Conservation (phyloP, 2,113 vertebrate genomes). For the Anolis carolinensis region DNA sequence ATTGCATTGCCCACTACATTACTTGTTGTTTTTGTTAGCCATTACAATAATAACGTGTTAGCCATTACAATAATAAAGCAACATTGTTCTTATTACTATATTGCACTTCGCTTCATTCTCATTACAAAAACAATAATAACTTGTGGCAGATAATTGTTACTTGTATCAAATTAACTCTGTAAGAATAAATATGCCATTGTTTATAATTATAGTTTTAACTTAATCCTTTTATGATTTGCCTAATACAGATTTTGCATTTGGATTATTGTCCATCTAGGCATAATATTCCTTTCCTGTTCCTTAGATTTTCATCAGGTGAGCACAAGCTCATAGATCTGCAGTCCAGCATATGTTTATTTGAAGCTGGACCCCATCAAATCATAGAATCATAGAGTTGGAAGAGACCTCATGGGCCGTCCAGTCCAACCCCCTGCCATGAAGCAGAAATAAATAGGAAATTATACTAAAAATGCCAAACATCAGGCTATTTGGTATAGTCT, state of each 20-base stretch:
- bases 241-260: neutral
- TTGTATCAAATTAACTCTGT: too few species aligned
- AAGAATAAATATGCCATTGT: neutral
- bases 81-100: too few species aligned
- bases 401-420: too few species aligned
- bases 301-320: neutral
- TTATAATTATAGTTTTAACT: neutral
- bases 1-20: too few species aligned
- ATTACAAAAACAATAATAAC: too few species aligned
- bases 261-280: neutral
- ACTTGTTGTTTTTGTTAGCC: too few species aligned
- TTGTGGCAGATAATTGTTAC: too few species aligned
- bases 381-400: too few species aligned
- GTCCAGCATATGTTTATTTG: neutral
- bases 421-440: too few species aligned
- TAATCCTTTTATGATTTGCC: neutral
- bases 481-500: neutral
- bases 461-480: neutral
- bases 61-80: too few species aligned
- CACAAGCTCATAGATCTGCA: neutral
- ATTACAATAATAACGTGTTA: too few species aligned
- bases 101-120: too few species aligned
- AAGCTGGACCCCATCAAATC: neutral
- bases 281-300: neutral
- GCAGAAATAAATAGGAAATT: neutral